A percentile compares a stretch with the other conserved stretches of the same genome.
Evolutionary conservation across 2,888 invertebrate genomes (phyloP).

Genomic region (Unio pictorum): DNA sequence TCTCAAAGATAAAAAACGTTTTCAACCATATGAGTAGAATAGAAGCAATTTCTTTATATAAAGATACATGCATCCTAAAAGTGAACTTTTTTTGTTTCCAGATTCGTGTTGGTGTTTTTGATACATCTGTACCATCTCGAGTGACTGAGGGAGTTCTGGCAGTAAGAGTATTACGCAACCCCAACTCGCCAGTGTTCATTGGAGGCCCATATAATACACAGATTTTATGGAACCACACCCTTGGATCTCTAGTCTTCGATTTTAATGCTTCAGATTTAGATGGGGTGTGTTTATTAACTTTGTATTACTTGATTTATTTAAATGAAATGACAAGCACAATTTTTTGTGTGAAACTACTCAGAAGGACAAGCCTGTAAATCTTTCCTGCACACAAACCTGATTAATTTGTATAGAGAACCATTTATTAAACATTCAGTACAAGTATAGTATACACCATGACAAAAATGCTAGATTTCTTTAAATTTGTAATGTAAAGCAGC

Average conservation of each 20-base stretch:
- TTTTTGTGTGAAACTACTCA: too few species aligned
- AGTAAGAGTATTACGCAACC: slow-evolving; percentile 33
- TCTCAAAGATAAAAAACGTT: too few species aligned
- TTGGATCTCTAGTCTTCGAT: slow-evolving; percentile 34
- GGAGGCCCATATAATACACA: slow-evolving; percentile 29
- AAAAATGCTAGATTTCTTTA: too few species aligned
- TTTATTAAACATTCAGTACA: too few species aligned
- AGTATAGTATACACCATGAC: too few species aligned
- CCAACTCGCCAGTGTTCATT: slow-evolving; percentile 32
- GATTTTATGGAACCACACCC: slow-evolving; percentile 40
- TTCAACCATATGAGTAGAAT: too few species aligned
- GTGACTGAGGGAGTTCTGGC: slow-evolving; percentile 13
- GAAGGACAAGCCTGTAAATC: too few species aligned
- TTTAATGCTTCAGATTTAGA: slow-evolving; percentile 53
- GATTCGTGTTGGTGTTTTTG: slow-evolving; percentile 45
- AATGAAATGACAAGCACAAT: too few species aligned
- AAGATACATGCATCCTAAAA: background rate
- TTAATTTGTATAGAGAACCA: too few species aligned
- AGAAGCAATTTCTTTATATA: too few species aligned
- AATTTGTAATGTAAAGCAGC: too few species aligned
- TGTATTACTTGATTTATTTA: background rate
- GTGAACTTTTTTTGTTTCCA: slow-evolving; percentile 21
- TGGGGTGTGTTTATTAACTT: slow-evolving; percentile 33
- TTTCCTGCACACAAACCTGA: too few species aligned
- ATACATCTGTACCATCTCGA: slow-evolving; percentile 39